A percentile compares a stretch with the other conserved stretches of the same genome.
phyloP scores from a whole-genome alignment of 2,888 invertebrate species.

The Nomada flava region DNA sequence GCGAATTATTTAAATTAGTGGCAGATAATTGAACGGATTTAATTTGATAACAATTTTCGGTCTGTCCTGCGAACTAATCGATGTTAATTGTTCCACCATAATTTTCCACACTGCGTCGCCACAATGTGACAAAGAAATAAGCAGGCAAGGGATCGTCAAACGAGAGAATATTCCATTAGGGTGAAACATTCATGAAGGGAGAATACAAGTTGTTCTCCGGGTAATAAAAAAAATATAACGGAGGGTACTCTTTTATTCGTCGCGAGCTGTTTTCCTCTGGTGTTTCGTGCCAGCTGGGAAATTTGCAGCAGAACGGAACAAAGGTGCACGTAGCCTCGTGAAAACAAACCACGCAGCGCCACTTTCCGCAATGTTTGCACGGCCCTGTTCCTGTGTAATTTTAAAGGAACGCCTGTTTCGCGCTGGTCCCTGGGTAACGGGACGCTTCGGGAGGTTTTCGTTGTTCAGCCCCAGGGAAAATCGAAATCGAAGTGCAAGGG shows the following conservation, averaged over 20 bases:
- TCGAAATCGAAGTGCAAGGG: not conserved
- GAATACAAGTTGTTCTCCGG: not conserved
- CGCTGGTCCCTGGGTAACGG: not conserved
- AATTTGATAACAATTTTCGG: too few relatives aligned
- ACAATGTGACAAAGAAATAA: too few relatives aligned
- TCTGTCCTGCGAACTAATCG: too few relatives aligned
- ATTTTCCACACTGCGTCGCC: too few relatives aligned
- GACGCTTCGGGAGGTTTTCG: not conserved
- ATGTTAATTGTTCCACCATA: too few relatives aligned
- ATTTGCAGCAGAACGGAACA: slow-evolving; percentile 17
- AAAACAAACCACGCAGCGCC: slow-evolving; percentile 31
- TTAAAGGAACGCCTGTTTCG: slow-evolving; percentile 8
- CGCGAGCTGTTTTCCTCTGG: not conserved
- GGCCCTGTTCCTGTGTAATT: slow-evolving; percentile 23
- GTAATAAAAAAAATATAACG: not conserved
- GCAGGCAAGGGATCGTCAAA: not conserved
- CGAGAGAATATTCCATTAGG: not conserved
- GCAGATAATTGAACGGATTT: too few relatives aligned
- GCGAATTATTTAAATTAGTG: too few relatives aligned
- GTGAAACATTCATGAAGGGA: not conserved
- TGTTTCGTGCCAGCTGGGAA: slow-evolving; percentile 5
- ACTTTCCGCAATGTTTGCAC: slow-evolving; percentile 23
- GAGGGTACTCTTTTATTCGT: not conserved
- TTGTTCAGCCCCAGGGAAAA: not conserved
- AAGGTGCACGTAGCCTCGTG: slow-evolving; percentile 1